Base-by-base conservation (phyloP, 2,113 vertebrate species). In the Stictonetta naevosa region DNA sequence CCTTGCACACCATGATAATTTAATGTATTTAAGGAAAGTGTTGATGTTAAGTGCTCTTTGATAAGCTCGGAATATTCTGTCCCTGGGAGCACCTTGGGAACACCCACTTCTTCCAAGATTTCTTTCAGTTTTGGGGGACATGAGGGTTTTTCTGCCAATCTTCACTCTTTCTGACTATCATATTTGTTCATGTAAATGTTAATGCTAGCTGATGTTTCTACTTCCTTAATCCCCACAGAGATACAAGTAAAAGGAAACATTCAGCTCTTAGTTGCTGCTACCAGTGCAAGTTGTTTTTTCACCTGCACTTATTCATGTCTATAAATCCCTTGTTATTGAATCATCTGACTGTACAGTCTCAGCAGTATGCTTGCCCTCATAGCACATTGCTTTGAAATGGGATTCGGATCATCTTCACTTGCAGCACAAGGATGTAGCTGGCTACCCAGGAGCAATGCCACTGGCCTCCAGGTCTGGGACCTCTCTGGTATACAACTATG, bases 391-490 rank as follows among this genome's bases (percentile, higher is more conserved):
- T 76, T 58, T 75, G 74, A 80, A 80, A 66, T n/a, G 88, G 25
- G 20, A 28, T 69, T 84, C 0, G 0, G 21, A 20, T 66, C 29
- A 40, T 53, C 42, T 83, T 34, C 33, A 36, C n/a, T n/a, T 76
- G 46, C 21, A n/a, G 36, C 42, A 33, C 33, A 69, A 40, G 14
- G n/a, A 44, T 33, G 19, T 20, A 40, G 20, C 53, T 80, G 3
- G 1, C 42, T 53, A 69, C 21, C 12, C n/a, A 0, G 1, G 63
- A 73, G 40, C 6, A 36, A 26, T 22, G 34, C 13, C 22, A 7
- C 53, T 56, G 59, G 17, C 64, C 28, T 71, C 13, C 33, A 26
- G 26, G 42, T 66, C 33, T 76, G 15, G 46, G 33, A 72, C 7
- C 13, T 38, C 46, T 38, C 22, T 6, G 7, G n/a, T 56, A 20